Conservation (phyloP, 2,113 vertebrate genomes). For the Eclectus roratus region DNA sequence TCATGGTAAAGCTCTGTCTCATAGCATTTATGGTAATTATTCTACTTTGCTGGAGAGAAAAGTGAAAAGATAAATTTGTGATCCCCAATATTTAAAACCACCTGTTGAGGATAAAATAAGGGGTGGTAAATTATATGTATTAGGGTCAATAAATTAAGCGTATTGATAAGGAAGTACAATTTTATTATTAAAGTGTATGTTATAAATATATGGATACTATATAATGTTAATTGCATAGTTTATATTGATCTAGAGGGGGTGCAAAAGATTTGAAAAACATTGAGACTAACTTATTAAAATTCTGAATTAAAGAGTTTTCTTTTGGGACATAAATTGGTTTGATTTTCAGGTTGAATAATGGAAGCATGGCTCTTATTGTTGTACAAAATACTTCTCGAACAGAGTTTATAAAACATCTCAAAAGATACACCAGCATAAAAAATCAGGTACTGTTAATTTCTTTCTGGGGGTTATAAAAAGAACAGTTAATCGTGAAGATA, state of each 20-base stretch:
- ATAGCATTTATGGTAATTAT: background rate
- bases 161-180: background rate
- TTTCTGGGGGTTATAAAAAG: slow-evolving; percentile 37
- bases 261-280: background rate
- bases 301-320: background rate
- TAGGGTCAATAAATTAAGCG: background rate
- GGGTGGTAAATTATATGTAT: background rate
- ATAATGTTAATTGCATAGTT: background rate
- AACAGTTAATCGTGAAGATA: slow-evolving; percentile 37
- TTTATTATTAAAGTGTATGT: background rate
- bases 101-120: background rate
- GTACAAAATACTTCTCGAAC: slow-evolving; percentile 86
- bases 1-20: background rate
- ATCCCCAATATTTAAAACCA: background rate
- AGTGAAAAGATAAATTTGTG: background rate
- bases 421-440: slow-evolving; percentile 81
- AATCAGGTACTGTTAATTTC: slow-evolving; percentile 73
- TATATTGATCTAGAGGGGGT: background rate
- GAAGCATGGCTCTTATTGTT: slow-evolving; percentile 86
- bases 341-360: slow-evolving; percentile 86
- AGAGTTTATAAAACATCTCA: slow-evolving; percentile 95
- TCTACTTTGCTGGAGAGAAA: background rate
- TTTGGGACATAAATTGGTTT: background rate
- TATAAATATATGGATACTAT: background rate
- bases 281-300: background rate